Evolutionary conservation across 2,888 invertebrate species (phyloP).

Genomic region (Aphidoletes aphidimyza): DNA sequence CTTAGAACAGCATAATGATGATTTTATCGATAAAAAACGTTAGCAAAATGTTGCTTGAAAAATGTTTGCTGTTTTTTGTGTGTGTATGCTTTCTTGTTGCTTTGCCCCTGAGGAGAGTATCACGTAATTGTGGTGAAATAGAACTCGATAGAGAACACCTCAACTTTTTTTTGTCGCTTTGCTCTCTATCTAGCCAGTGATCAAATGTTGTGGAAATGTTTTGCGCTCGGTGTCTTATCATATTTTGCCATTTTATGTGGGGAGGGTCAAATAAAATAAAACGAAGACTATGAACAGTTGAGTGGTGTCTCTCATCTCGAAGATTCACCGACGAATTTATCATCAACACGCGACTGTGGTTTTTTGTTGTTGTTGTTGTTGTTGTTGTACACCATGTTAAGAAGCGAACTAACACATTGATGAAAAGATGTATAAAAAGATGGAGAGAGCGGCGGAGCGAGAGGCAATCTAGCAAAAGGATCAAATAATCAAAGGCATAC

Average conservation of each 20-base stretch:
- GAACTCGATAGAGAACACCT: slow-evolving; percentile 25
- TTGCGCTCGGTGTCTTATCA: neutral
- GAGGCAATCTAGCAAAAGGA: no score
- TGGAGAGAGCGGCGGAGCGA: no score
- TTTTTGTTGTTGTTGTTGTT: no score
- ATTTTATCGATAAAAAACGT: slow-evolving; percentile 28
- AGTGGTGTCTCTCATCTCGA: neutral
- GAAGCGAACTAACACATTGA: no score
- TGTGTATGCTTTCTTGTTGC: neutral
- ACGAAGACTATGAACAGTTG: neutral
- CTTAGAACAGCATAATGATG: neutral
- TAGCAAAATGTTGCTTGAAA: slow-evolving; percentile 30
- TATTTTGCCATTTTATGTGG: slow-evolving; percentile 42
- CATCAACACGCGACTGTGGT: no score
- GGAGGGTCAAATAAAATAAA: neutral
- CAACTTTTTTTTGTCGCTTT: neutral
- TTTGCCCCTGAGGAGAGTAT: slow-evolving; percentile 10
- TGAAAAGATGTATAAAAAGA: no score
- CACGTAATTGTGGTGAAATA: slow-evolving; percentile 42
- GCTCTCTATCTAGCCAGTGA: neutral
- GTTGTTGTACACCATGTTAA: no score
- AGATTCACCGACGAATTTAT: no score
- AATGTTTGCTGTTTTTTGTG: neutral
- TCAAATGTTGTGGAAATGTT: slow-evolving; percentile 49
- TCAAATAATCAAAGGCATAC: slow-evolving; percentile 45